Evolutionary conservation across 2,888 invertebrate species (phyloP).

Genomic region (Ganaspis brasiliensis): DNA sequence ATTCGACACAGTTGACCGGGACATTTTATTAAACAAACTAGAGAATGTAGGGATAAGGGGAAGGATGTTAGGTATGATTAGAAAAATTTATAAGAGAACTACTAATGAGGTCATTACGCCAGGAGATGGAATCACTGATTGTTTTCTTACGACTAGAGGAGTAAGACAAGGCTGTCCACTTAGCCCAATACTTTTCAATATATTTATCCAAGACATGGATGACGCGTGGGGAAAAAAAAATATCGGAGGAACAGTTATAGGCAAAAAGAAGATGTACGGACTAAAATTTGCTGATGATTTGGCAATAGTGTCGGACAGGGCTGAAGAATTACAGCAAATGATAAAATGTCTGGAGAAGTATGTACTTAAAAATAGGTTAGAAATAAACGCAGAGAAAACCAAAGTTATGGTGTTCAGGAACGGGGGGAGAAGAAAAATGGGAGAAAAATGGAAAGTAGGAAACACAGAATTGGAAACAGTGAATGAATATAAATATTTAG

Average conservation of each 20-base stretch:
- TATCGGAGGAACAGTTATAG: not conserved
- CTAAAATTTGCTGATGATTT: not conserved
- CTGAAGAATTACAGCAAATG: slow-evolving; percentile 34
- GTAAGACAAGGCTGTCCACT: slow-evolving; percentile 44
- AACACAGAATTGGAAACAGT: no score
- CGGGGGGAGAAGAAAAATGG: slow-evolving; percentile 42
- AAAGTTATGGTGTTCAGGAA: slow-evolving; percentile 52
- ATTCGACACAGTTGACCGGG: no score
- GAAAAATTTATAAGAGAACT: no score
- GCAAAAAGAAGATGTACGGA: not conserved
- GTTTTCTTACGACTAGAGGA: not conserved
- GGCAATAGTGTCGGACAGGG: no score
- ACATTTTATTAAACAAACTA: no score
- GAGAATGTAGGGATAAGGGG: no score
- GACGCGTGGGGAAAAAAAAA: not conserved
- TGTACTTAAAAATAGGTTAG: slow-evolving; percentile 14
- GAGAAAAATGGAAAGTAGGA: not conserved
- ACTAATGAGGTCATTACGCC: no score
- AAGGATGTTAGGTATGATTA: no score
- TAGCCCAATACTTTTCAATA: not conserved
- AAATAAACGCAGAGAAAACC: slow-evolving; percentile 47
- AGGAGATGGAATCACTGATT: not conserved
- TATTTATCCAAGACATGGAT: no score
- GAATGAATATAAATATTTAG: no score
- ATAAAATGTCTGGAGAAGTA: not conserved